phyloP scores from a whole-genome alignment of 2,888 invertebrate genomes.

The Synergus gifuensis region DNA sequence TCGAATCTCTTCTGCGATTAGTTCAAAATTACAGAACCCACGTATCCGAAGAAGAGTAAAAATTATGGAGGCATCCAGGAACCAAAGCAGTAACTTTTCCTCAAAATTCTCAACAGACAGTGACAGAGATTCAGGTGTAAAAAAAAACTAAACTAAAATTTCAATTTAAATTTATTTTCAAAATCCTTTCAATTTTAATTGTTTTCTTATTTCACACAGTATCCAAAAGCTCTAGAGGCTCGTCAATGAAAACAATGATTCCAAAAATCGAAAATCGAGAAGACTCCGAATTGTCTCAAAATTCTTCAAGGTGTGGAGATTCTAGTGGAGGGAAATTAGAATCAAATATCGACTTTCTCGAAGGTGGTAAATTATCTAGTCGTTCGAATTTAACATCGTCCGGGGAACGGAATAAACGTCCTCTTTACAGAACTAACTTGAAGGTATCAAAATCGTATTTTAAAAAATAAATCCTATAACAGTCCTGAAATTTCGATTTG shows the following conservation, averaged over 20 bases:
- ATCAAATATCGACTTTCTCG: not conserved
- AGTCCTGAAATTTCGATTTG: not conserved
- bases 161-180: not conserved
- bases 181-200: not conserved
- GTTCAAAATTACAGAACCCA: conserved; percentile 48
- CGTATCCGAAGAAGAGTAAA: conserved; percentile 59
- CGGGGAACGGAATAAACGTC: not conserved
- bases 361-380: not conserved
- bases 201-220: not conserved
- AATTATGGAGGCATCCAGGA: conserved; percentile 31
- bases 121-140: not conserved
- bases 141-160: not conserved
- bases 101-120: not conserved
- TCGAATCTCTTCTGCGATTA: not conserved
- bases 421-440: not conserved
- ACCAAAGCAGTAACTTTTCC: not conserved
- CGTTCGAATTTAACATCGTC: not conserved
- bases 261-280: not conserved
- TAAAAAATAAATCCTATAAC: not conserved
- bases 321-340: conserved; percentile 3
- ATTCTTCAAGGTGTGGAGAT: conserved; percentile 6
- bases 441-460: not conserved
- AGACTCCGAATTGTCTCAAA: not conserved
- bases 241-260: not conserved
- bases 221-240: not conserved